Conservation (phyloP, 2,113 vertebrate species). For the Ciconia maguari region DNA sequence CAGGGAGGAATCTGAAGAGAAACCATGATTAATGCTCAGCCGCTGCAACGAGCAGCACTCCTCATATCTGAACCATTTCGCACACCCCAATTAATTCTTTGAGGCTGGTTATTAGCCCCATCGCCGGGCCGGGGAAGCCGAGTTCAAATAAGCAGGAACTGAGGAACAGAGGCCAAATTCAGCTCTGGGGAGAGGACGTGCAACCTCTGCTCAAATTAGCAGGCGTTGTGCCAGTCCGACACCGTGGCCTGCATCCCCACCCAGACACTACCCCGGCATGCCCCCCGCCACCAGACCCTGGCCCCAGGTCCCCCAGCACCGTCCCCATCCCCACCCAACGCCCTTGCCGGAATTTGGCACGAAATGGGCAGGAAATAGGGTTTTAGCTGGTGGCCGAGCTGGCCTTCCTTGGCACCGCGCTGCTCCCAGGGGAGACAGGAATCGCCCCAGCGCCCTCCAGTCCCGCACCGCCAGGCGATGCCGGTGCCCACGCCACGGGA, state of each 20-base stretch:
- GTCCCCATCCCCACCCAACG: not conserved
- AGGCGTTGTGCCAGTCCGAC: not conserved
- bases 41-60: not conserved
- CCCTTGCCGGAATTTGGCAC: not conserved
- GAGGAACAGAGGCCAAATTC: not conserved
- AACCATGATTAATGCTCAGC: constrained; percentile 3
- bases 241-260: not conserved
- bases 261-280: not conserved
- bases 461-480: not conserved
- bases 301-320: fast-evolving
- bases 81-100: constrained; percentile 35
- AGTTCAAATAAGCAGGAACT: constrained; percentile 24
- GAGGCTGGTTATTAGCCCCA: not conserved
- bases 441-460: not conserved
- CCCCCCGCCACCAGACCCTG: fast-evolving
- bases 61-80: constrained; percentile 1
- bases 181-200: not conserved
- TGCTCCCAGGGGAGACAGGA: not conserved
- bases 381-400: not conserved
- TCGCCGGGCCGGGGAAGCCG: not conserved
- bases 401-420: not conserved
- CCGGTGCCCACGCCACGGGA: not conserved
- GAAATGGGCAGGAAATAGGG: not conserved
- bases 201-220: not conserved
- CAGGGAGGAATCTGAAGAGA: not conserved